Base-by-base conservation (phyloP, 1,140 invertebrate genomes). In the Drosophila ananassae region DNA sequence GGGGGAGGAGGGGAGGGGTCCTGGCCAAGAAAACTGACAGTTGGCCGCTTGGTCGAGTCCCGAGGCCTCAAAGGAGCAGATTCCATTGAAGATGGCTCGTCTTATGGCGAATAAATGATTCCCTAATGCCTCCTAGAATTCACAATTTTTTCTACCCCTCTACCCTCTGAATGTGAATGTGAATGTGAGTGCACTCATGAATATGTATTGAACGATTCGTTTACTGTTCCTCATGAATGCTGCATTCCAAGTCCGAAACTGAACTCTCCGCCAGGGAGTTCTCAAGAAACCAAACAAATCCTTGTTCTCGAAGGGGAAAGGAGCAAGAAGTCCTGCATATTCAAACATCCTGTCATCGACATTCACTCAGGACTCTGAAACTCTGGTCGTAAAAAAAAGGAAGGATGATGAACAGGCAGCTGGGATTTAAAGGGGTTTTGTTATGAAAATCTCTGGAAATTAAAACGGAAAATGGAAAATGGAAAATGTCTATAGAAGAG, bases 111-210 rank as follows among this genome's bases (percentile, higher is more conserved):
- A 52, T 55, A 60, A 68, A 67, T 46, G 64, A 57, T 57, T 69
- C 67, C 67, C 52, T 34, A 7, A 44, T 34, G 62, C 41, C 46
- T 37, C 2, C 48, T 28, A 28, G 25, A 28, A 28, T 28, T n/a
- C 34, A 12, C 34, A 37, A 56, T 69, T 68, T 56, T 69, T 10
- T 10, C 17, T 17, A 17, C 17, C 17, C 17, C 17, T 12, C 2
- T 63, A 37, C 44, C 41, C 24, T 9, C 64, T 4, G 24, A 25
- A 25, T 25, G 24, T 25, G 24, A 25, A 25, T 25, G 24, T 28
- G 25, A 28, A 28, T 28, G 21, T 48, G 67, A 71, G 69, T 71
- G 67, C 67, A 71, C 64, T 69, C 67, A 71, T 71, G 67, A 71
- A 69, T 71, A 71, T 69, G 67, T 57, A 71, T 69, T 47, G 67